Conservation (phyloP, 1,140 invertebrate genomes). For the Microplitis demolitor region DNA sequence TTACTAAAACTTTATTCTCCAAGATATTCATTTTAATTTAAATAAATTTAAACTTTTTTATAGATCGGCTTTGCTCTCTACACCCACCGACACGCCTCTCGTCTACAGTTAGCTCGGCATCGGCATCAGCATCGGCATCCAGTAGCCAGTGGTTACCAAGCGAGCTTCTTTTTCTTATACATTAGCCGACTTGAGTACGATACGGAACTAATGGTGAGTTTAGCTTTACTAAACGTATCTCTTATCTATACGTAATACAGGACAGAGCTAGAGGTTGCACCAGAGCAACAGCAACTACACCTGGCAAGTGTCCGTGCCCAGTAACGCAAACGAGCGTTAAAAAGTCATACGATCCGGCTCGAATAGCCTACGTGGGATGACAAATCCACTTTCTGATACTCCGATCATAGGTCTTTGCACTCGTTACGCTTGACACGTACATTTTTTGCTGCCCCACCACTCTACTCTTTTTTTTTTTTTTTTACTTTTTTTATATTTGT, state of each 20-base stretch:
- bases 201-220: too few relatives aligned
- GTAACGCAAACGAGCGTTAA: conserved; percentile 9
- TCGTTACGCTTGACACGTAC: background rate
- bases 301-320: background rate
- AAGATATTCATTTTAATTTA: background rate
- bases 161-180: conserved; percentile 2
- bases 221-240: background rate
- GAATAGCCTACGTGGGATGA: conserved; percentile 39
- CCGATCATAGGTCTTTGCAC: conserved; percentile 25
- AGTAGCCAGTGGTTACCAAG: conserved; percentile 6
- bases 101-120: background rate
- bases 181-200: too few relatives aligned
- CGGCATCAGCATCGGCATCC: too few relatives aligned
- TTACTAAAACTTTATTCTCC: too few relatives aligned
- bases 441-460: background rate
- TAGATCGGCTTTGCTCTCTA: conserved; percentile 39
- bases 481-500: background rate
- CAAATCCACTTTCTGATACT: conserved; percentile 42
- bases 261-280: conserved; percentile 42
- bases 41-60: conserved; percentile 24
- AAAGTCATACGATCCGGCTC: conserved; percentile 11
- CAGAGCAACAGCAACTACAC: background rate
- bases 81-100: conserved; percentile 44
- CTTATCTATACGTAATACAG: background rate
- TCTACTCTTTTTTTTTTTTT: background rate